Evolutionary conservation across 1,140 invertebrate genomes (phyloP), one percentile per base, ranked within the genome.

Genomic region (Magallana gigas): DNA sequence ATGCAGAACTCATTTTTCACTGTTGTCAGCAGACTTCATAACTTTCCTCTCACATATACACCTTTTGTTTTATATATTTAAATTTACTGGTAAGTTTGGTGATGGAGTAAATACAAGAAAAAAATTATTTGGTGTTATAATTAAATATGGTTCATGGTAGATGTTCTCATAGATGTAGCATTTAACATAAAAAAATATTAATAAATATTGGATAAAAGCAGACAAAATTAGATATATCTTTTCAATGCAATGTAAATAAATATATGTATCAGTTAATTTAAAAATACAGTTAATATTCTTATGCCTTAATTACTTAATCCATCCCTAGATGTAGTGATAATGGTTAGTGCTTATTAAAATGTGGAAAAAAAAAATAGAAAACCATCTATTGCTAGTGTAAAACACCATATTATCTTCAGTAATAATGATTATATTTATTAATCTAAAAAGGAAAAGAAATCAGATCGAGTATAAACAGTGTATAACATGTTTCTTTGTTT

Each of bases 31-130:
- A 62, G 14, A 62, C 60, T 62, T 62, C 14, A 16, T 16, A 62
- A 16, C 60, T 62, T 12, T 62, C 60, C 14, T 12, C 14, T 14
- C 14, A 16, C 14, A 16, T 62, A n/a, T 62, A 14, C 14, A 62
- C 60, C 60, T 62, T 14, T 16, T 16, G 60, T 64, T 64, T 64
- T 64, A 18, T 64, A 64, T 64, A 64, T 64, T 64, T 64, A 16
- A 64, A 64, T 64, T 64, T 64, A 64, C 60, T 64, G 60, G 60
- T 64, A 64, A 64, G 60, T 64, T 64, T 64, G 60, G 60, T 64
- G 60, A 64, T 64, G 60, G 60, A 64, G 60, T 64, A 64, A 64
- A 64, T 64, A 64, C 18, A 64, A 8, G 36, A 48, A 18, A 16
- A 64, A 64, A 64, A 16, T 64, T 14, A 16, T n/a, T 2, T 64